Base-by-base conservation (phyloP, 1,140 invertebrate genomes). In the Telenomus remus region DNA sequence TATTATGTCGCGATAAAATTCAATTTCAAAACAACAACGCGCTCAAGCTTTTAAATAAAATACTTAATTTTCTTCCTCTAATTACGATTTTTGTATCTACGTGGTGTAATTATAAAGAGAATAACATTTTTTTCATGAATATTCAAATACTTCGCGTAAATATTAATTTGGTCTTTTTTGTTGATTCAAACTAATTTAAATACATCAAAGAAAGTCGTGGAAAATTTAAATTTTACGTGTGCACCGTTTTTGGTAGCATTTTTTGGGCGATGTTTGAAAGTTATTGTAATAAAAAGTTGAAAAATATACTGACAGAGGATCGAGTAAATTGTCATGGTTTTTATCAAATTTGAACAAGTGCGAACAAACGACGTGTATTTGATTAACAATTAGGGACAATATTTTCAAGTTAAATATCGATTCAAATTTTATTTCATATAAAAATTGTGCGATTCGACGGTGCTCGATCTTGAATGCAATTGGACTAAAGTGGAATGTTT, bases 401-500 rank as follows among this genome's bases (percentile, higher is more conserved):
- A 19, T 48, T 48, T 48, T 48, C 14, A 48, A 7, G 16, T 11
- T 39, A n/a, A 48, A 48, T 19, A 48, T 8, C 19, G 9, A 39
- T n/a, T 11, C 9, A 48, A 48, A 48, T 48, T 59, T 60, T 60
- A 9, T 33, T 66, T 57, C 19, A 44, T 12, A 44, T 47, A 50
- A 63, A 47, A 19, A 16, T 2, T 9, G 35, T 11, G 12, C n/a
- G 9, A 16, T 64, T 72, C 57, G 47, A 64, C 64, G 54, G 60
- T 54, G 54, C 16, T 42, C 42, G 51, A 19, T 27, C 19, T 3
- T 53, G 60, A 13, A 64, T 64, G 60, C 69, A 72, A 55, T 65
- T 65, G 70, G 61, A 55, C 55, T 73, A 66, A 74, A 74, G 66
- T 74, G 63, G 63, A 74, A 68, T 74, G 71, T 68, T 63, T 74